Conservation (phyloP, 2,888 invertebrate species). For the Lasiommata megera region DNA sequence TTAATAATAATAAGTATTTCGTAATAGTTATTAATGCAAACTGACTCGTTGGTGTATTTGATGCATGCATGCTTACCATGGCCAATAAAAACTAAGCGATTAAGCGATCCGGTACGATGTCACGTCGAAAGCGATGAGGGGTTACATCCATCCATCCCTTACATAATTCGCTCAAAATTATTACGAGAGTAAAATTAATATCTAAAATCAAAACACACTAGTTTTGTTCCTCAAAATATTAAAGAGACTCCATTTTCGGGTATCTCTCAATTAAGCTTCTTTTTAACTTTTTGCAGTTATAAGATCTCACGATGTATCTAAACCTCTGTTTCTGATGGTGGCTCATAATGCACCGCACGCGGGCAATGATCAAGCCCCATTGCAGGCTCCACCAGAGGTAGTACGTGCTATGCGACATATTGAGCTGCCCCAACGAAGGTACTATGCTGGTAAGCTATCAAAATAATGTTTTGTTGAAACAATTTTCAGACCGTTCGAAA, state of each 20-base stretch:
- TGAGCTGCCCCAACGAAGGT: slow-evolving; percentile 83
- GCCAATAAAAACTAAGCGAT: no score
- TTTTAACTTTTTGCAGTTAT: slow-evolving; percentile 72
- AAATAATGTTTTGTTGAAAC: no score
- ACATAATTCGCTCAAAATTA: no score
- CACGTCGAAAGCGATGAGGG: no score
- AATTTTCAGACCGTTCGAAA: no score
- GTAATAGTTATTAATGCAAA: neutral
- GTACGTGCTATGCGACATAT: slow-evolving; percentile 86
- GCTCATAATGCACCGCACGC: slow-evolving; percentile 91
- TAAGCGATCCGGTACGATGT: no score
- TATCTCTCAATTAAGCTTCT: neutral
- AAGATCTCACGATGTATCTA: slow-evolving; percentile 72
- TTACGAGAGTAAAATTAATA: no score
- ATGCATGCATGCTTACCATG: no score
- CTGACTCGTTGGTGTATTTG: no score
- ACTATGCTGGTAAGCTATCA: slow-evolving; percentile 84
- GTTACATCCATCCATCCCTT: no score
- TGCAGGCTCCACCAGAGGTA: slow-evolving; percentile 87
- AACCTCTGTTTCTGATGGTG: slow-evolving; percentile 89
- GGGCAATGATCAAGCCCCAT: slow-evolving; percentile 84
- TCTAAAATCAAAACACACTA: no score
- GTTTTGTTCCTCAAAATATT: no score
- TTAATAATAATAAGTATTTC: neutral
- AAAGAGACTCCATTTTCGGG: neutral